phyloP scores from a whole-genome alignment of 2,888 invertebrate species.

The Bombyx huttoni region DNA sequence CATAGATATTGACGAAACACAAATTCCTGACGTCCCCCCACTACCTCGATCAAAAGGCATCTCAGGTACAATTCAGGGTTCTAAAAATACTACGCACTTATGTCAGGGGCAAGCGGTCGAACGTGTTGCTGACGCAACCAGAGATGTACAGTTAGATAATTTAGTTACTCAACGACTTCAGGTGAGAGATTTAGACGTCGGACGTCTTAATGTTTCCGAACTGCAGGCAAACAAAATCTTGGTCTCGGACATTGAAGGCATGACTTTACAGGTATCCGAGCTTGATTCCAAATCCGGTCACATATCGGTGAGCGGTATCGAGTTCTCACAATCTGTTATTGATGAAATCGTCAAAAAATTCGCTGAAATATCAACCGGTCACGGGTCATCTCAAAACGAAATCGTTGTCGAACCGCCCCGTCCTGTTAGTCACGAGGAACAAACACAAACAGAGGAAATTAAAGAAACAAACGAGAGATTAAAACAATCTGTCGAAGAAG shows the following conservation, averaged over 20 bases:
- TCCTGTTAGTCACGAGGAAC: slow-evolving; percentile 47
- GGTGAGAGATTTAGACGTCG: slow-evolving; percentile 83
- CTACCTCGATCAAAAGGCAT: slow-evolving; percentile 43
- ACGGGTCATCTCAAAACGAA: slow-evolving; percentile 15
- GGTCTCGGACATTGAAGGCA: slow-evolving; percentile 86
- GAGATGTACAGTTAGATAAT: slow-evolving; percentile 57
- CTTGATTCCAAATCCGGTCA: slow-evolving; percentile 79
- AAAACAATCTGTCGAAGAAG: slow-evolving; percentile 11
- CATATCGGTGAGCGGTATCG: slow-evolving; percentile 77
- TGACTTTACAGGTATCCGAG: slow-evolving; percentile 80
- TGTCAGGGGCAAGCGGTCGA: slow-evolving; percentile 40
- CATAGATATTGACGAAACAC: slow-evolving; percentile 68
- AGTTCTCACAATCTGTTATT: slow-evolving; percentile 78
- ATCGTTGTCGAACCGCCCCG: slow-evolving; percentile 21
- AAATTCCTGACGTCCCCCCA: slow-evolving; percentile 56
- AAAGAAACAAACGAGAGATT: slow-evolving; percentile 15
- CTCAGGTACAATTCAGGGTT: slow-evolving; percentile 16
- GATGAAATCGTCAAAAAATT: slow-evolving; percentile 76
- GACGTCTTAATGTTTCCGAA: slow-evolving; percentile 82
- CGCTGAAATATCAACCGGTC: slow-evolving; percentile 51
- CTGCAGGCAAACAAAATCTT: slow-evolving; percentile 84
- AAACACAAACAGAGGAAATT: slow-evolving; percentile 49
- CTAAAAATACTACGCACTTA: slow-evolving; percentile 20
- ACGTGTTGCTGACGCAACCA: slow-evolving; percentile 36
- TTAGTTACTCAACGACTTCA: slow-evolving; percentile 76